These are phyloP conservation scores for Ladona fulva DNA, from an alignment of 1,140 invertebrate genomes.

Conservation along the genomic window DNA sequence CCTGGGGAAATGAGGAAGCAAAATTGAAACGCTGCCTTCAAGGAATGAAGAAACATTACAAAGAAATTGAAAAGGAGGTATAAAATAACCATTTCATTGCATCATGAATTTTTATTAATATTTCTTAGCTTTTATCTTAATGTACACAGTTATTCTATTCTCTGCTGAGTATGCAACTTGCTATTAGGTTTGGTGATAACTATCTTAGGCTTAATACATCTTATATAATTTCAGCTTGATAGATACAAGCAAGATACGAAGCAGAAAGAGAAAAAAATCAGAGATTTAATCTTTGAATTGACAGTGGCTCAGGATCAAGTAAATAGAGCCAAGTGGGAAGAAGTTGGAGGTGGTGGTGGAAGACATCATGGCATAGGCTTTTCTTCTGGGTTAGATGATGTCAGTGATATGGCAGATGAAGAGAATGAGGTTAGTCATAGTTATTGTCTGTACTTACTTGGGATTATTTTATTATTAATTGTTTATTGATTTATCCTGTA, in stretches of 20 bases:
- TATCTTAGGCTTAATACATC: background rate
- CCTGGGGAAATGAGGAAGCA: background rate
- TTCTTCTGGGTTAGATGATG: background rate
- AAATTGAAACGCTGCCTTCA: background rate
- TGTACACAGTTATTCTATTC: too few species aligned
- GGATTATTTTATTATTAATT: too few species aligned
- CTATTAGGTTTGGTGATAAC: too few species aligned
- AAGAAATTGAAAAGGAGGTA: background rate
- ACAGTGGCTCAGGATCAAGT: background rate
- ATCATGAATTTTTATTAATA: too few species aligned
- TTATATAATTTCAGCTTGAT: background rate
- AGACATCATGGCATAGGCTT: background rate
- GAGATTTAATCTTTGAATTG: background rate
- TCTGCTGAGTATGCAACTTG: too few species aligned
- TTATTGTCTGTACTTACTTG: too few species aligned
- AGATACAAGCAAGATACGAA: background rate
- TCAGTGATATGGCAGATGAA: background rate
- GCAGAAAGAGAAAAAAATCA: background rate
- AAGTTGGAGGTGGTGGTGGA: background rate
- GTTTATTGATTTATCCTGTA: too few species aligned
- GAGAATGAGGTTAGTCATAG: background rate
- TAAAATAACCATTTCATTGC: background rate
- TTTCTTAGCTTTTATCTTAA: too few species aligned
- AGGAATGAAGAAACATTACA: background rate
- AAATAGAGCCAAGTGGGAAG: constrained; percentile 8